These are phyloP conservation scores for Thera britannica DNA, from an alignment of 2,888 invertebrate species.

Conservation along the genomic window DNA sequence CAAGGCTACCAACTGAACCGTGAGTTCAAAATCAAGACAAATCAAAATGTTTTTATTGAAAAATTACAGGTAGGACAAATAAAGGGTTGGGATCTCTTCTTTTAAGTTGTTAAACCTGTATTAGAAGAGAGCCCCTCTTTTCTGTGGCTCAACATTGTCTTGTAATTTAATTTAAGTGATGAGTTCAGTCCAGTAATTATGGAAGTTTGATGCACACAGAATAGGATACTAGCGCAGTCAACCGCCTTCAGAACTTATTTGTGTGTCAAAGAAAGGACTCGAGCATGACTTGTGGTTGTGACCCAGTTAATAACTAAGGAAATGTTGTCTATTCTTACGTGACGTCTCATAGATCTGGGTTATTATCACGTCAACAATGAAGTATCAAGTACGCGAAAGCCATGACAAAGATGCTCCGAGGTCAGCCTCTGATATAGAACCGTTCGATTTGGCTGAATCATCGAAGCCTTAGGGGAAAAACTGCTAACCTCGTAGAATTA, in stretches of 20 bases:
- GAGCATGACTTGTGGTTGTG: not conserved
- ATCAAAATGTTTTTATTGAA: too few relatives aligned
- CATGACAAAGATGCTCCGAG: conserved; percentile 3
- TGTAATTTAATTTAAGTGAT: too few relatives aligned
- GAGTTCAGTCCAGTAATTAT: too few relatives aligned
- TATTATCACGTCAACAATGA: conserved; percentile 2
- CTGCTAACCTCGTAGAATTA: not conserved
- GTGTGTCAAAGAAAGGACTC: not conserved
- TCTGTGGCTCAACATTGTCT: too few relatives aligned
- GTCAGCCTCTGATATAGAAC: conserved; percentile 1
- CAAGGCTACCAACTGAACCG: too few relatives aligned
- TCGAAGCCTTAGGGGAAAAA: not conserved
- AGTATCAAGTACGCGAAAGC: not conserved
- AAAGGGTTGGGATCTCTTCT: too few relatives aligned
- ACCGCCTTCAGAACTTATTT: not conserved
- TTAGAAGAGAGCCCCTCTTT: too few relatives aligned
- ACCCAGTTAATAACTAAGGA: not conserved
- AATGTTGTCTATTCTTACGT: conserved; percentile 1
- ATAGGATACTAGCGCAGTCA: not conserved
- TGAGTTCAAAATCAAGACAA: too few relatives aligned
- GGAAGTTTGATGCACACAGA: too few relatives aligned
- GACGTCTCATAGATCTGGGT: not conserved
- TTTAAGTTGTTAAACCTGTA: too few relatives aligned
- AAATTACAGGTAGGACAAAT: too few relatives aligned
- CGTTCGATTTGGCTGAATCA: not conserved